A percentile compares a stretch with the other conserved stretches of the same genome.
Conservation (phyloP, 2,888 invertebrate species). For the Drosophila anomalata region DNA sequence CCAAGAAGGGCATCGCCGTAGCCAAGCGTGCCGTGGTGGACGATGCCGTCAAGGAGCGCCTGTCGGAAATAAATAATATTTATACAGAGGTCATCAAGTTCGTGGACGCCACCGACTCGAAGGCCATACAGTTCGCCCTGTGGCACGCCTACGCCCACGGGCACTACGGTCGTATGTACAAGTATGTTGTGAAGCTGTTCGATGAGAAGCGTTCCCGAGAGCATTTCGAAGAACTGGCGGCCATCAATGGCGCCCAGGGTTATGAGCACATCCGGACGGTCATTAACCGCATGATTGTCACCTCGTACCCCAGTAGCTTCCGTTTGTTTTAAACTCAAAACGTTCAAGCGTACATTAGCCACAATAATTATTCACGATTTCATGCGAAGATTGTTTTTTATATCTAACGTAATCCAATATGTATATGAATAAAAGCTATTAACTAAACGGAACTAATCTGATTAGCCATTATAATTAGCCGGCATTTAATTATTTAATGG, state of each 20-base stretch:
- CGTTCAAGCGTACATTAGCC: conserved; percentile 1
- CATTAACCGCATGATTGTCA: conserved; percentile 78
- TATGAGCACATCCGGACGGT: conserved; percentile 79
- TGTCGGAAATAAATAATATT: conserved; percentile 86
- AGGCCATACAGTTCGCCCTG: conserved; percentile 91
- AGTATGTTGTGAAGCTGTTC: conserved; percentile 89
- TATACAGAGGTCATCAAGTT: conserved; percentile 91
- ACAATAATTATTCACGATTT: conserved; percentile 44
- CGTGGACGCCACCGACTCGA: conserved; percentile 90
- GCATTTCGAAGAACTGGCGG: conserved; percentile 83
- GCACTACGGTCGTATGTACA: conserved; percentile 93
- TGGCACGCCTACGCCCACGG: conserved; percentile 92
- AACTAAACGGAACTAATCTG: conserved; percentile 1
- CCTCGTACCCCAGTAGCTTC: conserved; percentile 81
- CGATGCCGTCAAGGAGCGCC: conserved; percentile 80
- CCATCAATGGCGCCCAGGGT: conserved; percentile 75
- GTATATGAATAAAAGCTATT: conserved; percentile 37
- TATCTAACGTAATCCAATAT: conserved; percentile 30
- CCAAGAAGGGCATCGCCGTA: conserved; percentile 90
- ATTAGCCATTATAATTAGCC: neutral
- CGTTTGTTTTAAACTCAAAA: conserved; percentile 79
- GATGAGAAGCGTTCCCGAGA: conserved; percentile 93
- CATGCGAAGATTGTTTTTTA: conserved; percentile 50
- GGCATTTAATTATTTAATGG: neutral
- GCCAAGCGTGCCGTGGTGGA: conserved; percentile 86